Evolutionary conservation across 2,113 vertebrate genomes (phyloP), one percentile per base, ranked within the genome.

Genomic region (Steatornis caripensis): DNA sequence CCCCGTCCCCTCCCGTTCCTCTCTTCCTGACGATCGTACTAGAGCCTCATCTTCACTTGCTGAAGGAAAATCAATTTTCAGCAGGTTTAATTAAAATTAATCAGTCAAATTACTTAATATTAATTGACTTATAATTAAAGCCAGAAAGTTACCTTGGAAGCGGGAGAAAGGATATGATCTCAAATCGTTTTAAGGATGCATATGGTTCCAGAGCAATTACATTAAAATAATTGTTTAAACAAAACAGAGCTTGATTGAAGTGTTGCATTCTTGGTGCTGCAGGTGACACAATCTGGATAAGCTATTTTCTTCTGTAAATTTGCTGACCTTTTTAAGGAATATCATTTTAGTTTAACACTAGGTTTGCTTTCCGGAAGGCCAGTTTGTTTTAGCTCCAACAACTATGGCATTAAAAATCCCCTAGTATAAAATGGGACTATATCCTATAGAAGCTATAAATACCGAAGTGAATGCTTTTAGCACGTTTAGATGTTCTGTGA

Each of bases 81-180:
- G 91, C 94, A 96, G 92, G 92, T 96, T 95, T 97, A 98, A 98
- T 98, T 97, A 98, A 98, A 98, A 98, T 97, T 96, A 98, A 98
- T 98, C 95, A 94, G 91, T 90, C 92, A 94, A 97, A 97, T 98
- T 92, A 97, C 94, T 96, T 97, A 96, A 96, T 97, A 97, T 95
- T 97, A 97, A 98, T 98, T 97, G 95, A 95, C 96, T 98, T 95
- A 96, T 97, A 98, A 98, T 98, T 98, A 98, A 97, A 97, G 92
- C 51, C 95, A 88, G 97, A 96, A 98, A 98, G 97, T 98, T 98
- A 97, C 94, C 97, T 96, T 94, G 93, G 95, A 98, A 97, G 97
- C 89, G 58, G 92, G 89, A 96, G 93, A 84, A 97, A 90, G 79
- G 78, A 68, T 94, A 58, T 84, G 30, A 61, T 93, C 94, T 74